These are phyloP conservation scores for Gymnoscopelus microlampas DNA, from an alignment of 2,797 vertebrate genomes.

Conservation along the genomic window DNA sequence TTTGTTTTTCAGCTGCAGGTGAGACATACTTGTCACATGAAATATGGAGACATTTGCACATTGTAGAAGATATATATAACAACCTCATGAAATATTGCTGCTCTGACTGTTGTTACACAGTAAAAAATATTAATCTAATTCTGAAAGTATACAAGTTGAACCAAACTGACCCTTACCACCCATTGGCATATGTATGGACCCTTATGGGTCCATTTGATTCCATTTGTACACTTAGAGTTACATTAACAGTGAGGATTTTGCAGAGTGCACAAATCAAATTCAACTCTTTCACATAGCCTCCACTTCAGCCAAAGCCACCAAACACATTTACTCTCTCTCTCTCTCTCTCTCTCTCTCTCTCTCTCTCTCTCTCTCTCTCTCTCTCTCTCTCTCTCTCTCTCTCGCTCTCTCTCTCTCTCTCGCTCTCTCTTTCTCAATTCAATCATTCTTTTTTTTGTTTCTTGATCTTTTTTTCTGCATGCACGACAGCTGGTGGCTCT, in stretches of 20 bases:
- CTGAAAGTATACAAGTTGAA: no score
- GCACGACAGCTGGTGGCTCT: slow-evolving; percentile 72
- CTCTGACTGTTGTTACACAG: slow-evolving; percentile 30
- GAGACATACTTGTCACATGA: no score
- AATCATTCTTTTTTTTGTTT: slow-evolving; percentile 62
- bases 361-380: slow-evolving; percentile 9
- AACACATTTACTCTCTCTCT: slow-evolving; percentile 41
- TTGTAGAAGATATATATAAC: no score
- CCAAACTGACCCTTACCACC: no score
- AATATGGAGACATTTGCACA: no score
- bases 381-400: background rate
- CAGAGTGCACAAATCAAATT: no score
- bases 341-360: slow-evolving; percentile 3
- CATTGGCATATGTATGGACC: no score
- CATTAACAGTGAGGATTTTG: no score
- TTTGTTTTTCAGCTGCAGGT: no score
- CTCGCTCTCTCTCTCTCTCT: background rate
- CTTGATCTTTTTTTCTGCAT: slow-evolving; percentile 59
- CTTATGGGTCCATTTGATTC: no score
- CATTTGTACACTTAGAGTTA: no score
- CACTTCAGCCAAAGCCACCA: slow-evolving; percentile 44
- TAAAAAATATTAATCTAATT: background rate
- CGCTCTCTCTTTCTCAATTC: slow-evolving; percentile 52
- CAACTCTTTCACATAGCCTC: slow-evolving; percentile 43
- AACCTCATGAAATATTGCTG: slow-evolving; percentile 19